These are phyloP conservation scores for Falco cherrug DNA, from an alignment of 2,797 vertebrate species.

Conservation along the genomic window DNA sequence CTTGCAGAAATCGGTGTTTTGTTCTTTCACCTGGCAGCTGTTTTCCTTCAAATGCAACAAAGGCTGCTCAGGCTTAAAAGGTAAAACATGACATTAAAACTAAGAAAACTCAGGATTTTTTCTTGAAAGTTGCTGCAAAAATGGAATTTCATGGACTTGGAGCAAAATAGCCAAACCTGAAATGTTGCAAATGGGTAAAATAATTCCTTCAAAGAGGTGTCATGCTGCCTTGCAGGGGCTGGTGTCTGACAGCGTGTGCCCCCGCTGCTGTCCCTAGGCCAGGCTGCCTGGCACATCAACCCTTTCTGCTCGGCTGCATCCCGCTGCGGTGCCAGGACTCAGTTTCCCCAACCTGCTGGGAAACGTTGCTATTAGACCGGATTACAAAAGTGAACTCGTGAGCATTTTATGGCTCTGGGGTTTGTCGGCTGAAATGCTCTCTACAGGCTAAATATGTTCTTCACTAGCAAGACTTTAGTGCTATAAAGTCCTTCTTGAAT, in stretches of 20 bases:
- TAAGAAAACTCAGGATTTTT: background rate
- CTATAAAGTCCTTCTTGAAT: background rate
- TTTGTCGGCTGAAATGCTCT: background rate
- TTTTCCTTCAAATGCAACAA: background rate
- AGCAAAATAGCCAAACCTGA: background rate
- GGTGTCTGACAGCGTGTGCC: background rate
- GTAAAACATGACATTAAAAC: background rate
- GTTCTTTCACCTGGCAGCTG: background rate
- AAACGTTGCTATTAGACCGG: background rate
- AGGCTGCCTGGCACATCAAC: background rate
- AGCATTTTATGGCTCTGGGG: background rate
- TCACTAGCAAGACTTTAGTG: background rate
- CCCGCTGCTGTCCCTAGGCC: accelerated
- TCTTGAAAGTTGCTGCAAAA: background rate
- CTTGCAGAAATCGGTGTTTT: background rate
- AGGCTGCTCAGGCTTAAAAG: background rate
- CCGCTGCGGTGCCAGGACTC: background rate
- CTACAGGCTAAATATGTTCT: background rate
- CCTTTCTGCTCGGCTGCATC: background rate
- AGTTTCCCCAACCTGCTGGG: background rate
- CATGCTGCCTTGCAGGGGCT: background rate
- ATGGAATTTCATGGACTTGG: background rate
- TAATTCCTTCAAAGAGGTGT: background rate
- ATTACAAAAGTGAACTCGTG: background rate
- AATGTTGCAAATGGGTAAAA: background rate